Base-by-base conservation (phyloP, 1,140 invertebrate species). In the Drosophila lacteicornis region DNA sequence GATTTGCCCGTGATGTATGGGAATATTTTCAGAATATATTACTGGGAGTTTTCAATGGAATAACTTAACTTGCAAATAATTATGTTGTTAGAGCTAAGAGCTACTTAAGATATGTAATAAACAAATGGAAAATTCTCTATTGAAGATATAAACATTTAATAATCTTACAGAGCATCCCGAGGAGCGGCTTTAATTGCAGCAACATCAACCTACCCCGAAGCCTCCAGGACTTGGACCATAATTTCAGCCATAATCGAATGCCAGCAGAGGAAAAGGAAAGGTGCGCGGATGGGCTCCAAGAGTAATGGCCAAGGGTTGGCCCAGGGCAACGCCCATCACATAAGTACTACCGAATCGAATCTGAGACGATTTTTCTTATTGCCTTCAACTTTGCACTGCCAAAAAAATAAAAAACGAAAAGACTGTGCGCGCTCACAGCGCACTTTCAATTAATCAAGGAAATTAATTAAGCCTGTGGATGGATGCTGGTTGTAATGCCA, bases 371-470 rank as follows among this genome's bases (percentile, higher is more conserved):
- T 79, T 84, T 79, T 81, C 57, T 73, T 71, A 79, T 90, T 67
- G 80, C 84, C 84, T 87, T 88, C 83, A 86, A 86, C 84, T 88
- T 87, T 87, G 76, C 84, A 88, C 80, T 80, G 80, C 67, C 76
- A 80, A 78, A 78, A 66, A 63, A 33, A 36, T 36, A 60, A 49
- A 17, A 33, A 61, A 50, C 25, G 53, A 62, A 73, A 63, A 49
- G 30, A 66, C 40, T 33, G 50, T 43, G 49, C 45, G 49, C 19
- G 25, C 61, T 50, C 67, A 56, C 71, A 75, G 79, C 70, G 75
- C 86, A 88, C 85, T 88, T 88, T 88, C 85, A 88, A 88, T 88
- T 88, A 90, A 88, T 88, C 85, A 88, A 88, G 78, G 85, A 85
- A 88, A 88, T 90, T 88, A 88, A 88, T 88, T 88, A 88, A 88